These are phyloP conservation scores for Sceliomorpha sp. DNA, from an alignment of 2,888 invertebrate genomes.

Conservation along the genomic window DNA sequence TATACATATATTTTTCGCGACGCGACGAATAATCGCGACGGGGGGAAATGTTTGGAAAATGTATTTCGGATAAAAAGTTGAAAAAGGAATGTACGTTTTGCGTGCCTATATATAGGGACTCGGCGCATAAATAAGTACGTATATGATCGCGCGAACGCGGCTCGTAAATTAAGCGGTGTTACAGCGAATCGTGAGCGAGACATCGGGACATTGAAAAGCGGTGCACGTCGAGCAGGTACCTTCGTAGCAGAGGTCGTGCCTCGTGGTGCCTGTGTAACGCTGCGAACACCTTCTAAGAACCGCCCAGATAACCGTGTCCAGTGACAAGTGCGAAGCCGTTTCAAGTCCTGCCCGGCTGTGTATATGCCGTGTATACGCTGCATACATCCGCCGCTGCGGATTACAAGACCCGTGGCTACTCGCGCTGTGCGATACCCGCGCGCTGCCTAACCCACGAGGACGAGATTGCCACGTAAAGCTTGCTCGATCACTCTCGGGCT, in stretches of 20 bases:
- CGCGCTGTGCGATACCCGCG: conserved; percentile 33
- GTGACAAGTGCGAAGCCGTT: conserved; percentile 69
- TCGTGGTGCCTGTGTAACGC: conserved; percentile 61
- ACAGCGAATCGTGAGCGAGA: conserved; percentile 74
- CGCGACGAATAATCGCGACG: too few relatives aligned
- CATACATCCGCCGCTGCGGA: conserved; percentile 28
- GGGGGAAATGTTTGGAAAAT: too few relatives aligned
- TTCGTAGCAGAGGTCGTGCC: conserved; percentile 62
- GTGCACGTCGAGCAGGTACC: conserved; percentile 55
- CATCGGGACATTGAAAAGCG: conserved; percentile 63
- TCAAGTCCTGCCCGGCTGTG: conserved; percentile 30
- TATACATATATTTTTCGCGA: too few relatives aligned
- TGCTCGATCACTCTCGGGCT: conserved; percentile 1
- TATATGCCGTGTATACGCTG: conserved; percentile 15
- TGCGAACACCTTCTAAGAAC: conserved; percentile 67
- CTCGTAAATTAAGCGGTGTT: conserved; percentile 64
- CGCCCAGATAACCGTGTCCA: conserved; percentile 63
- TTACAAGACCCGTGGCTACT: conserved; percentile 26
- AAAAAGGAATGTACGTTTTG: conserved; percentile 11
- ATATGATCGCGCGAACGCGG: conserved; percentile 49
- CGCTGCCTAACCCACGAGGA: conserved; percentile 20
- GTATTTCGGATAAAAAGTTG: too few relatives aligned
- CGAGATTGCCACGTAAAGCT: conserved; percentile 14
- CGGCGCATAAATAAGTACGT: conserved; percentile 4
- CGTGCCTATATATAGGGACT: conserved; percentile 14